Conservation (phyloP, 2,113 vertebrate species). For the Todiramphus chloris region DNA sequence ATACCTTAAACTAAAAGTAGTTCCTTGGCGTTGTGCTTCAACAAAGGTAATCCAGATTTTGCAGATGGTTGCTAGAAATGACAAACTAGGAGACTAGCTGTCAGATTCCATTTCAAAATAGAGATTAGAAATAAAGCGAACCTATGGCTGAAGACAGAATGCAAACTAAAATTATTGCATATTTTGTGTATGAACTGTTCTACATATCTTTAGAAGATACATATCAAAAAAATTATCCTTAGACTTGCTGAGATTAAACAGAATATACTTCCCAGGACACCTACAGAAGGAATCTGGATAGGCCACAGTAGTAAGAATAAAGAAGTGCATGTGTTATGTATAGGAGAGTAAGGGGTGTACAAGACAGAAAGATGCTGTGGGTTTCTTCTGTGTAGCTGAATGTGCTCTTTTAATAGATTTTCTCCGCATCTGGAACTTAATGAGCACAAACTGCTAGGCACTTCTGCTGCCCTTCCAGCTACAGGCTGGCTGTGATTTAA, state of each 20-base stretch:
- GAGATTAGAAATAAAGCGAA: neutral
- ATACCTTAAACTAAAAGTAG: neutral
- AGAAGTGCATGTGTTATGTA: rapidly evolving
- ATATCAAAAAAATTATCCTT: neutral
- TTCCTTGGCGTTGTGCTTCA: neutral
- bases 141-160: neutral
- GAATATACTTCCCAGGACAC: neutral
- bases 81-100: neutral
- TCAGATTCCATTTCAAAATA: neutral
- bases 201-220: neutral
- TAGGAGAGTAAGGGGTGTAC: neutral
- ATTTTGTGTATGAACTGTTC: neutral
- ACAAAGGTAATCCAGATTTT: neutral
- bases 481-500: neutral
- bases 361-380: neutral
- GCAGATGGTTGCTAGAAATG: neutral
- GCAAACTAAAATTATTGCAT: rapidly evolving
- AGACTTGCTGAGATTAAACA: neutral
- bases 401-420: neutral
- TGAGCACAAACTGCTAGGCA: neutral
- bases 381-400: neutral
- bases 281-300: neutral
- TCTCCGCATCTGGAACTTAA: neutral
- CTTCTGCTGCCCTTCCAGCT: neutral
- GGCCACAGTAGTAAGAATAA: neutral